Base-by-base conservation (phyloP, 2,797 vertebrate genomes). In the Bufotes viridis region DNA sequence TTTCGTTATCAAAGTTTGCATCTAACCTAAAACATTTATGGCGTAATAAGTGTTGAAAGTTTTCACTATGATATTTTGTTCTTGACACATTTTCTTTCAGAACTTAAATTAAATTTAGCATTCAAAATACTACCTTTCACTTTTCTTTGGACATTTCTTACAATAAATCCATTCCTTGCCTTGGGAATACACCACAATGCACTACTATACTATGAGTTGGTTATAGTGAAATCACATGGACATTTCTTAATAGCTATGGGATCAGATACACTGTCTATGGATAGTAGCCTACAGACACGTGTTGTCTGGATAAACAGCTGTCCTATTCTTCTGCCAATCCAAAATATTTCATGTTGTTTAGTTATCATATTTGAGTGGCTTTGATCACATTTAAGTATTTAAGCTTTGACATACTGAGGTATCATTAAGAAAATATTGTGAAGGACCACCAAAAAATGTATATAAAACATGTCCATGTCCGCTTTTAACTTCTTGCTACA, bases 1-100 rank as follows among this genome's bases (percentile, higher is more conserved):
- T 85, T 80, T 84, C n/a, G 83, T 72, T 18, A 76, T 88, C 83
- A 87, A 70, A 51, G 81, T 83, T 80, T 67, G 70, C 3, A 78
- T n/a, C 51, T 87, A 80, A 29, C 55, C 15, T 82, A 53, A 53
- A 81, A 3, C 15, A 90, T 86, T 87, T 60, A 57, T 11, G 89
- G 67, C 53, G 72, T 75, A 85, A 85, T 85, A 67, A 65, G 85
- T 49, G 24, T 7, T 17, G 51, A 86, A 74, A 86, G 26, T 85
- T 91, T 26, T 76, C 88, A 60, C 85, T 80, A 18, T 34, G 57
- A 79, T 53, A 7, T 69, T 76, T 65, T 22, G 0, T 60, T 78
- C 85, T 91, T 70, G 26, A 55, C 81, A 63, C 11, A 9, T 88
- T 14, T 88, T 11, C 53, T 63, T 65, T 82, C 29, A n/a, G 11